Evolutionary conservation across 2,888 invertebrate species (phyloP).

Genomic region (Eudasyphora cyanicolor): DNA sequence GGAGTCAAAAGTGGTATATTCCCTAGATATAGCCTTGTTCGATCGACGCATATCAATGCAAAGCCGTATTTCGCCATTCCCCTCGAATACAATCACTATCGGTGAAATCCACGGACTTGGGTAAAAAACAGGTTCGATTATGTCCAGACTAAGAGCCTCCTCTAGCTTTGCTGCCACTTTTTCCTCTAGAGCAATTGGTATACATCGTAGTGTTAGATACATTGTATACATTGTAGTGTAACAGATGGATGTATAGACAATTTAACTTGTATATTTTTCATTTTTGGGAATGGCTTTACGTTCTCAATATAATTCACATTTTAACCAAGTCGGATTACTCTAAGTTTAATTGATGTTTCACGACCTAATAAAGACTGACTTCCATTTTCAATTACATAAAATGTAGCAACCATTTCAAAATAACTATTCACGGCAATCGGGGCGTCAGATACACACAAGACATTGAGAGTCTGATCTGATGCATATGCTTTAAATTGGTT

Average conservation of each 20-base stretch:
- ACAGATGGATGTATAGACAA: slow-evolving; percentile 68
- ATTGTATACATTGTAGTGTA: no score
- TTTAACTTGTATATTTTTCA: no score
- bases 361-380: no score
- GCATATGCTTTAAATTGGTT: no score
- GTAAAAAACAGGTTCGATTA: slow-evolving; percentile 72
- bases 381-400: no score
- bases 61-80: slow-evolving; percentile 45
- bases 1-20: slow-evolving; percentile 30
- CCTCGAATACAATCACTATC: slow-evolving; percentile 68
- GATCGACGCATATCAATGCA: slow-evolving; percentile 37
- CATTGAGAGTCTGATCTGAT: no score
- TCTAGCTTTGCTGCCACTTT: slow-evolving; percentile 57
- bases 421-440: no score
- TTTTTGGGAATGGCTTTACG: slow-evolving; percentile 65
- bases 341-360: no score
- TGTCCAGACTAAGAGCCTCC: slow-evolving; percentile 65
- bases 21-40: slow-evolving; percentile 18
- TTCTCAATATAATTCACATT: slow-evolving; percentile 42
- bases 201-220: slow-evolving; percentile 69
- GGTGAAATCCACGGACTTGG: slow-evolving; percentile 74
- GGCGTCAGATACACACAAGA: no score
- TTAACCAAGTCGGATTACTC: slow-evolving; percentile 48
- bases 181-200: no score
- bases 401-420: no score